These are phyloP conservation scores for Cladorhizidae sp. DNA, from an alignment of 37 sponge, comb jelly and placozoan genomes.

Conservation along the genomic window DNA sequence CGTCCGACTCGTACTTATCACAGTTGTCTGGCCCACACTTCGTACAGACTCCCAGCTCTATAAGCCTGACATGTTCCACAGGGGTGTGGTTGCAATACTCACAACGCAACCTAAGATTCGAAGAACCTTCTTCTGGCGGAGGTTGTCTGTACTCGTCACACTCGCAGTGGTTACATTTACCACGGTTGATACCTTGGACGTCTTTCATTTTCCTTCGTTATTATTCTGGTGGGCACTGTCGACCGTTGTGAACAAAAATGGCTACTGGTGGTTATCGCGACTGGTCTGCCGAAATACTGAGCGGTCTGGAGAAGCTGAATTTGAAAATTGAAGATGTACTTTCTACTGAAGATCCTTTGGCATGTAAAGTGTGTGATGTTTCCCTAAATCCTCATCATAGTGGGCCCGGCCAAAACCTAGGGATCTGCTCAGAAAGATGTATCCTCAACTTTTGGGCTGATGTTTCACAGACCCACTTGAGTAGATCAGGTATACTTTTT, in stretches of 20 bases:
- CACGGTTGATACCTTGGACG: constrained; percentile 47
- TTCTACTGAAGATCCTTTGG: too few species aligned
- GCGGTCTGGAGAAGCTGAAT: too few species aligned
- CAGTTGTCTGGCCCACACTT: constrained; percentile 41
- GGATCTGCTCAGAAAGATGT: too few species aligned
- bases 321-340: too few species aligned
- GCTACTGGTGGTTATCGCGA: too few species aligned
- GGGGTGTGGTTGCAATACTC: constrained; percentile 77
- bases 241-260: too few species aligned
- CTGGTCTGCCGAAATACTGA: too few species aligned
- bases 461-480: background rate
- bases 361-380: too few species aligned
- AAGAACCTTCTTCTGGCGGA: background rate
- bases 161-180: constrained; percentile 63
- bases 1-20: constrained; percentile 50
- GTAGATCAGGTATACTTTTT: background rate
- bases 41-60: constrained; percentile 52
- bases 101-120: constrained; percentile 23
- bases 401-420: too few species aligned
- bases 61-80: constrained; percentile 45
- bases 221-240: too few species aligned
- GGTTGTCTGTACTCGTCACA: constrained; percentile 50
- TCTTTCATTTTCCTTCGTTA: constrained; percentile 50
- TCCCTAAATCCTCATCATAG: too few species aligned
- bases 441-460: too few species aligned